These are phyloP conservation scores for Virgularia gustaviana DNA, from an alignment of 92 coral and sea anemone genomes.

Conservation along the genomic window DNA sequence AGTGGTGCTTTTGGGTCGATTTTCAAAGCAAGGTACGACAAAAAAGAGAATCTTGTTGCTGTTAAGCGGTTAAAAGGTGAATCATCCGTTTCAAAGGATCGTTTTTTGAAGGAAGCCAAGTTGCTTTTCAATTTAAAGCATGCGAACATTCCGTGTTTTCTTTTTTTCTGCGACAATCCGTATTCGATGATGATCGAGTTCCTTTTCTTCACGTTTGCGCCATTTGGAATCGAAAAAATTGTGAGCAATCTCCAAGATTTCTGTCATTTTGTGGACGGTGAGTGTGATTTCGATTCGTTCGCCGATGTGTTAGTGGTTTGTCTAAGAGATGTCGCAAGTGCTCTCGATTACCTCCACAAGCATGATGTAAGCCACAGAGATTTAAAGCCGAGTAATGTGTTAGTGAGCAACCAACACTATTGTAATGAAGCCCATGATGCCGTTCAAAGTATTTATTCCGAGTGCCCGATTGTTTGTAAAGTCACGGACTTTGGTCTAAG, in stretches of 20 bases:
- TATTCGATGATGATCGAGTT: constrained; percentile 36
- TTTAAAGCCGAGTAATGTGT: constrained; percentile 9
- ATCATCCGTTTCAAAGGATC: too few relatives aligned
- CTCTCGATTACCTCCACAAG: neutral
- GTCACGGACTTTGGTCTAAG: constrained; percentile 3
- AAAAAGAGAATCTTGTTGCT: too few relatives aligned
- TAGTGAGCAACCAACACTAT: constrained; percentile 6
- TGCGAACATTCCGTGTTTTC: constrained; percentile 25
- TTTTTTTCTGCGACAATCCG: constrained; percentile 21
- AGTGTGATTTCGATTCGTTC: too few relatives aligned
- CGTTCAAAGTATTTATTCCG: neutral
- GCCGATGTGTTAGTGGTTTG: too few relatives aligned
- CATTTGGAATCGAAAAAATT: constrained; percentile 29
- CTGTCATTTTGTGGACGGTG: too few relatives aligned
- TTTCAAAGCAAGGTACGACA: too few relatives aligned
- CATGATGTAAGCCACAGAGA: neutral
- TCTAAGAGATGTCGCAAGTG: neutral
- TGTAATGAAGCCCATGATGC: neutral
- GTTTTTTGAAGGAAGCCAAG: constrained; percentile 39
- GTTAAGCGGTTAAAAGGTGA: too few relatives aligned
- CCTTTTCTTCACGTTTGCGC: constrained; percentile 29
- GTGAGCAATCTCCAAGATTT: too few relatives aligned
- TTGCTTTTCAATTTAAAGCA: constrained; percentile 34
- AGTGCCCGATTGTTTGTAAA: constrained; percentile 2
- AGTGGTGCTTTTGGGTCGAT: too few relatives aligned